Base-by-base conservation (phyloP, 1,140 invertebrate species). In the Chironomus tepperi region DNA sequence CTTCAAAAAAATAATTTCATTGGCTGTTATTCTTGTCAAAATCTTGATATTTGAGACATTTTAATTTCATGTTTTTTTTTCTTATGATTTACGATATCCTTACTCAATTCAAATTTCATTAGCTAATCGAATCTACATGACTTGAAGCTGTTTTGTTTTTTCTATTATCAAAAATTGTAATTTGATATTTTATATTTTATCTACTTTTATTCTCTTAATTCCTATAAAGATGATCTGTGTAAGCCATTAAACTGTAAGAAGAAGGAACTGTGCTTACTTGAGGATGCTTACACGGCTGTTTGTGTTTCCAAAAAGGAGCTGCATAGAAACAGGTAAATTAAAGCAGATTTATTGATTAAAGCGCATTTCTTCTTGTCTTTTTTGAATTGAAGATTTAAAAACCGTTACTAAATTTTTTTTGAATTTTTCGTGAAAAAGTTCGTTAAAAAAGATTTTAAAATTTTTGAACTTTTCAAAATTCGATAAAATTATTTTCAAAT, bases 221-320 rank as follows among this genome's bases (percentile, higher is more conserved):
- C 42, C 43, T 18, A 74, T 82, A 64, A 86, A 95, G 93, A 90
- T 86, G 90, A 93, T 80, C 86, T 95, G 75, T 96, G 94, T 83
- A 88, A 89, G 77, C 91, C 93, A 47, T 84, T 96, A 76, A 91
- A 92, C 77, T 96, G 94, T 83, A 93, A 93, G 81, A 92, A 93
- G 83, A 92, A 93, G 82, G 93, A 95, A 83, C 85, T 93, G 70
- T 96, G 94, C 82, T 82, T 95, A 24, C 83, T 96, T 65, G 91
- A 94, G 80, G 91, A 94, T 83, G 87, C 90, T 70, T 93, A 90
- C 80, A 94, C 93, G 12, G 93, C 93, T 16, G 90, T 95, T 42
- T 96, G 94, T 80, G 91, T 94, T 72, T 90, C 89, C 74, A 94
- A 92, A 81, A 93, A 93, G 80, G 93, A 94, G 79, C 84, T 94